These are phyloP conservation scores for Sebastes ruberrimus DNA, from an alignment of 2,797 vertebrate species.

Conservation along the genomic window DNA sequence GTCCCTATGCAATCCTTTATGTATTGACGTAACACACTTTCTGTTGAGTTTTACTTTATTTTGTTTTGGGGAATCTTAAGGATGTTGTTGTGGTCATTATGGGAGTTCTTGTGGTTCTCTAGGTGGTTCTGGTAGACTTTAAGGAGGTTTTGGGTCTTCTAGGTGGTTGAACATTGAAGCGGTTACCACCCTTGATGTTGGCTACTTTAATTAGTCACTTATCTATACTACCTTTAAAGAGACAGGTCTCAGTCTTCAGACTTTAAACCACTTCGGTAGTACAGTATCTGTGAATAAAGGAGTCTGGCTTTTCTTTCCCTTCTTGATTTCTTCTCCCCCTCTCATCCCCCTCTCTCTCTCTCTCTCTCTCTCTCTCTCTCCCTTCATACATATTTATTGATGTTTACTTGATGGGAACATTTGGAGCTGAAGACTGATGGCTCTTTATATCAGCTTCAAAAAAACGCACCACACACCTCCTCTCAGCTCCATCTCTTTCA, in stretches of 20 bases:
- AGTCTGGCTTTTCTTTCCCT: not conserved
- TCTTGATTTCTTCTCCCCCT: conserved; percentile 23
- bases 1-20: too few relatives aligned
- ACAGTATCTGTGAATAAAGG: not conserved
- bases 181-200: not conserved
- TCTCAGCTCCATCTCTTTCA: conserved; percentile 60
- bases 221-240: not conserved
- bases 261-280: not conserved
- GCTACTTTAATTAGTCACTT: not conserved
- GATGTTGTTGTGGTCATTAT: too few relatives aligned
- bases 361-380: not conserved
- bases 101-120: too few relatives aligned
- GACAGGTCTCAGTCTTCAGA: not conserved
- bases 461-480: conserved; percentile 20
- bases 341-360: too few relatives aligned
- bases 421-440: conserved; percentile 75
- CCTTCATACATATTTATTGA: conserved; percentile 80
- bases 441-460: conserved; percentile 59
- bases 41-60: too few relatives aligned
- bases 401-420: conserved; percentile 76
- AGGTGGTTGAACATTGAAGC: not conserved
- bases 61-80: too few relatives aligned
- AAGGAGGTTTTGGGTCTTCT: not conserved
- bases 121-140: not conserved
- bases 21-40: too few relatives aligned